Evolutionary conservation across 2,113 vertebrate genomes (phyloP).

Genomic region (Urocolius indicus): DNA sequence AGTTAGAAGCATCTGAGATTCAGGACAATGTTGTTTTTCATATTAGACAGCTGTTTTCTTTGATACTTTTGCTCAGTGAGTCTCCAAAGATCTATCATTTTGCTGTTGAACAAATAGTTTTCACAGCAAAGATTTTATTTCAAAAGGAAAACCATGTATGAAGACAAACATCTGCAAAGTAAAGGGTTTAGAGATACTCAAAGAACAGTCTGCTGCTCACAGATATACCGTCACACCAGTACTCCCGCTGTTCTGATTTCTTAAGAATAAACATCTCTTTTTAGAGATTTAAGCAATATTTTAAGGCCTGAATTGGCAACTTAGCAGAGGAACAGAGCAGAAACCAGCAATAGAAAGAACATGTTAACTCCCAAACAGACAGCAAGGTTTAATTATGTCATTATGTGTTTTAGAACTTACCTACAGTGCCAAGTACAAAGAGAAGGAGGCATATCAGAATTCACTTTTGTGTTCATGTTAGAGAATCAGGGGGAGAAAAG

Average conservation of each 20-base stretch:
- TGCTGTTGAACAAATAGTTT: constrained; percentile 53
- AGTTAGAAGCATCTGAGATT: constrained; percentile 8
- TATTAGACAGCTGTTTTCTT: constrained; percentile 37
- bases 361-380: constrained; percentile 26
- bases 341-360: constrained; percentile 39
- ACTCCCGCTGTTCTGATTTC: constrained; percentile 39
- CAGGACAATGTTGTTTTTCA: not conserved
- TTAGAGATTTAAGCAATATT: constrained; percentile 44
- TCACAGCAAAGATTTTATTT: constrained; percentile 54
- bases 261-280: constrained; percentile 54
- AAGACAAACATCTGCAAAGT: constrained; percentile 55
- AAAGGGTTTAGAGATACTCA: constrained; percentile 42
- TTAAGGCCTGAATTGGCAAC: constrained; percentile 33
- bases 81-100: constrained; percentile 43
- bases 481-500: not conserved
- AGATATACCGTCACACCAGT: constrained; percentile 41
- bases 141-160: constrained; percentile 28
- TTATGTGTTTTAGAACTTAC: constrained; percentile 26
- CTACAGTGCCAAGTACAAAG: constrained; percentile 6
- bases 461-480: constrained; percentile 39
- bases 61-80: constrained; percentile 16
- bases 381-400: constrained; percentile 25
- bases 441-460: constrained; percentile 27
- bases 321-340: constrained; percentile 29
- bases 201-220: constrained; percentile 43